These are phyloP conservation scores for Tethea ocularis DNA, from an alignment of 2,888 invertebrate species.

Conservation along the genomic window DNA sequence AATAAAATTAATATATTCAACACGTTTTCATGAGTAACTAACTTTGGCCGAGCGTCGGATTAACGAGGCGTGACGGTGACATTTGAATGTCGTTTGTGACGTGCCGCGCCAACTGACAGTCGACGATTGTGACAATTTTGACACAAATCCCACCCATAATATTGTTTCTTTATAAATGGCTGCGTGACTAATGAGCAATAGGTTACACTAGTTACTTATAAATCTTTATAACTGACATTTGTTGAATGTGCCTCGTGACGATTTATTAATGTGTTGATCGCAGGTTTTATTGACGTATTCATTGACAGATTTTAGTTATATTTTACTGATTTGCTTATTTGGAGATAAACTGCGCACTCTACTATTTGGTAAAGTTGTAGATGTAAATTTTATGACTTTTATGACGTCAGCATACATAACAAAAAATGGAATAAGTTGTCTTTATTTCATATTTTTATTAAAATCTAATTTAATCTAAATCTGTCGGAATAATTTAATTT, in stretches of 20 bases:
- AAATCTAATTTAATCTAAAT: background rate
- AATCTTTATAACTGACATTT: background rate
- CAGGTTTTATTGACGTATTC: background rate
- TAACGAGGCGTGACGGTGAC: conserved; percentile 26
- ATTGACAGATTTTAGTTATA: background rate
- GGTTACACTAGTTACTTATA: conserved; percentile 13
- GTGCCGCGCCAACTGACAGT: conserved; percentile 30
- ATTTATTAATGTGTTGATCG: background rate
- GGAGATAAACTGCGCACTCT: background rate
- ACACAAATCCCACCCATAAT: conserved; percentile 30
- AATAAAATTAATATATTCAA: conserved; percentile 44
- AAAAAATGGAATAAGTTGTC: background rate
- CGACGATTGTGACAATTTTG: conserved; percentile 23
- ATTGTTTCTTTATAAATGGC: conserved; percentile 16
- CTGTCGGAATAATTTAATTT: background rate
- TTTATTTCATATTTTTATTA: background rate
- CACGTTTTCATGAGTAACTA: conserved; percentile 26
- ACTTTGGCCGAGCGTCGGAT: conserved; percentile 17
- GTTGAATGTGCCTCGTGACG: background rate
- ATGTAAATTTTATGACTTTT: background rate
- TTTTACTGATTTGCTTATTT: background rate
- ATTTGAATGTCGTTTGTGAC: conserved; percentile 35
- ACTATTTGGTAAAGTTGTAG: background rate
- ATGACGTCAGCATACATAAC: background rate
- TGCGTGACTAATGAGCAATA: conserved; percentile 12